Evolutionary conservation across 2,113 vertebrate genomes (phyloP), one percentile per base, ranked within the genome.

Genomic region (Cololabis saira): DNA sequence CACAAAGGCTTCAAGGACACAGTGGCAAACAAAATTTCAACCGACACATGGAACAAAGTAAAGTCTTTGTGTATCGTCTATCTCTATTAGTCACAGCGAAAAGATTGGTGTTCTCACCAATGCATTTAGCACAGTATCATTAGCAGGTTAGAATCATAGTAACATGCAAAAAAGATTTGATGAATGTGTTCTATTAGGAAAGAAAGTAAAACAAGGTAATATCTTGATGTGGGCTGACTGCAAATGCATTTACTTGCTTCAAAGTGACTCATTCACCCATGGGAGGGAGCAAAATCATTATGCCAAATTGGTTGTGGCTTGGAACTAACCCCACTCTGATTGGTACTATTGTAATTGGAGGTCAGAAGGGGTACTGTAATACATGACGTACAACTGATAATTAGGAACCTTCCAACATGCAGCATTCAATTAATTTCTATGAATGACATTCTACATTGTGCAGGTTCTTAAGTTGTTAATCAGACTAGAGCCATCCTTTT

Each of bases 311-410:
- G 89, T 92, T 56, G 55, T 71, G 70, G 22, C 68, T 69, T 15
- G 67, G 77, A 88, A 89, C 89, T 86, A 90, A 90, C 76, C 84
- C 85, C 56, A 57, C 75, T 86, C 65, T 84, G 88, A 92, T 88
- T 89, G 82, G 86, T 55, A 74, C 82, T 73, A 80, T 87, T 85
- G 74, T 89, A 91, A 92, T 77, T 81, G 67, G 74, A 87, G 90
- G 84, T 87, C 86, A 72, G 64, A 24, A 18, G 4, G 83, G 80
- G 84, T 67, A 76, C 82, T 78, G 78, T 81, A 63, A 83, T 83
- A 91, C 87, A 89, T 70, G 84, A 75, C 33, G 49, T 37, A 77
- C 84, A 87, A 89, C 87, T 88, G 90, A 91, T 89, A 87, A 91
- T 90, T 83, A 90, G 76, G 69, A 89, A 55, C 67, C 73, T 78